Base-by-base conservation (phyloP, 92 coral and sea anemone species). In the Palythoa grandis region DNA sequence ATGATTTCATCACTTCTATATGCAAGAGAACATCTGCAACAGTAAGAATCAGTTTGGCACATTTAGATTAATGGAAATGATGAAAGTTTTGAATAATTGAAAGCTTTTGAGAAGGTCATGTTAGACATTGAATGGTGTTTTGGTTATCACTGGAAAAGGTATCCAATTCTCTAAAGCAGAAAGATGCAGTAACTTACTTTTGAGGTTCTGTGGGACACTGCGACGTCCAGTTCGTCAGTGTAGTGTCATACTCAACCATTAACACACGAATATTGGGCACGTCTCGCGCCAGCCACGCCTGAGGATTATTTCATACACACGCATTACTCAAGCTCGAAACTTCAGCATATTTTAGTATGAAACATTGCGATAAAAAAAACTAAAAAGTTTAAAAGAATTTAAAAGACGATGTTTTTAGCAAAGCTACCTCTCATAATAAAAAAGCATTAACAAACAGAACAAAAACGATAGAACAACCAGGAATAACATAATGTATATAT, bases 121-220 rank as follows among this genome's bases (percentile, higher is more conserved):
- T 43, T 43, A 43, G 7, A 43, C 9, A 43, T 43, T 3, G 50
- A 43, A 43, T 5, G 50, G 50, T 43, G 50, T 43, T 43, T 43
- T 43, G 50, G 50, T 43, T 43, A 43, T 43, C 50, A 43, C 35
- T 29, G 35, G 1, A 29, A 29, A 29, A 29, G 35, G 35, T 29
- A 29, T 29, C 35, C 35, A 29, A 29, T 29, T 29, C 35, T 29
- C 35, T 29, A 29, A 29, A 29, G 35, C 13, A 7, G 23, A 22
- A 22, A 25, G 8, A 69, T 7, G 11, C 16, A 5, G 17, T 35
- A 22, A 87, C 98, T 89, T 87, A 96, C 98, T 91, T 92, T 88
- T 94, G 88, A 7, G 98, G 98, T 85, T 96, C 91, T 79, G 87
- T 87, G 35, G 98, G 98, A 68, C 98, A 96, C 76, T 96, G 92